Percentiles rank a stretch among this genome's conserved stretches.
Conservation (phyloP, 1,140 invertebrate genomes). For the Macrobrachium nipponense region DNA sequence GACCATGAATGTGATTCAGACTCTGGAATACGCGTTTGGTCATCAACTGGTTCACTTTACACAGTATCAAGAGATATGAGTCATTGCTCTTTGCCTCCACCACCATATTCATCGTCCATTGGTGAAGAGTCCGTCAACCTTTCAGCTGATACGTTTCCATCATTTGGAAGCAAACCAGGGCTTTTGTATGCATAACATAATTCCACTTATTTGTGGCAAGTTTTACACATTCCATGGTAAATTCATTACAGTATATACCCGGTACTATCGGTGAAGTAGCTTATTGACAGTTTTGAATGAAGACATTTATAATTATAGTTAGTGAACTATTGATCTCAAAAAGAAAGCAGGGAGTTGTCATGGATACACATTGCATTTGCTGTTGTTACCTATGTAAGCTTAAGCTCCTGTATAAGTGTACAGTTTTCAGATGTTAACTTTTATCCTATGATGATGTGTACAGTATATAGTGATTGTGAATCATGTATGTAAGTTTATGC, state of each 20-base stretch:
- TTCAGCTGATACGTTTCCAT: slow-evolving; percentile 31
- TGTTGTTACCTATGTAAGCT: too few species aligned
- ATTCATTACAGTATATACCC: neutral
- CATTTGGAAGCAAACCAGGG: slow-evolving; percentile 14
- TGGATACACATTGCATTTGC: too few species aligned
- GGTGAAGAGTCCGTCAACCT: slow-evolving; percentile 36
- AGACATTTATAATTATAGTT: too few species aligned
- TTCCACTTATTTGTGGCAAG: neutral
- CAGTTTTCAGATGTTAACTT: too few species aligned
- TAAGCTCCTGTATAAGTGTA: too few species aligned
- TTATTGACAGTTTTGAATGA: too few species aligned
- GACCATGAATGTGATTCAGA: slow-evolving; percentile 42
- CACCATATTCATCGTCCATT: slow-evolving; percentile 39
- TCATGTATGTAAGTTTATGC: too few species aligned
- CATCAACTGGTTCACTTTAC: slow-evolving; percentile 40
- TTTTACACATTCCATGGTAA: neutral
- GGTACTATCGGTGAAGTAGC: too few species aligned
- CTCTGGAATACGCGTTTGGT: slow-evolving; percentile 46
- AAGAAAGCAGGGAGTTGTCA: too few species aligned
- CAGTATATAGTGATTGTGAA: too few species aligned
- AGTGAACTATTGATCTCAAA: too few species aligned
- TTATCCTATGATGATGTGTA: too few species aligned
- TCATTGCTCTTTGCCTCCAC: slow-evolving; percentile 39
- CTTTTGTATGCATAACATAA: slow-evolving; percentile 26
- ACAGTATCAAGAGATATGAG: slow-evolving; percentile 3